These are phyloP conservation scores for Rhyacichthys aspro DNA, from an alignment of 2,797 vertebrate species.

Conservation along the genomic window DNA sequence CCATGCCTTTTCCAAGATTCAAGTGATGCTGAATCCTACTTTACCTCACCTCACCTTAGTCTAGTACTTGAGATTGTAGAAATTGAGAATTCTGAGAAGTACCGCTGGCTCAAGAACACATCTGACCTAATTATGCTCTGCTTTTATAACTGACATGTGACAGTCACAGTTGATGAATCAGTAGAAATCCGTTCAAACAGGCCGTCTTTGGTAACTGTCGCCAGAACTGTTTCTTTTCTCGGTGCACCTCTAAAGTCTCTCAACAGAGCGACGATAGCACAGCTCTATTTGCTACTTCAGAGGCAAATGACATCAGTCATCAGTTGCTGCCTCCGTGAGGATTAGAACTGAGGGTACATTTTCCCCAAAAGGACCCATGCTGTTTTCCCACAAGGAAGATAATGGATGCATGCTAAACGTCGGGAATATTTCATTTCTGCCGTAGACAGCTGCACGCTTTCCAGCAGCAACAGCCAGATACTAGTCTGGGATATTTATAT, in stretches of 20 bases:
- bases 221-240: conserved; percentile 45
- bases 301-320: conserved; percentile 59
- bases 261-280: conserved; percentile 40
- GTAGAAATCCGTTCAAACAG: too few species aligned
- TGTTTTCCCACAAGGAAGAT: conserved; percentile 69
- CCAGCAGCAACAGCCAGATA: conserved; percentile 36
- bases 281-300: conserved; percentile 65
- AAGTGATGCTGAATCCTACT: too few species aligned
- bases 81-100: too few species aligned
- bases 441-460: conserved; percentile 49
- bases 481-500: conserved; percentile 55
- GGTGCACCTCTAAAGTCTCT: conserved; percentile 35
- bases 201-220: conserved; percentile 21
- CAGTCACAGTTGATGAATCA: conserved; percentile 23
- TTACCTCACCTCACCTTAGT: too few species aligned
- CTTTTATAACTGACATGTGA: too few species aligned
- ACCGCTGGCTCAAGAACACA: too few species aligned
- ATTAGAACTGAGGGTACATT: conserved; percentile 66
- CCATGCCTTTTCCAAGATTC: too few species aligned
- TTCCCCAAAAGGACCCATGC: conserved; percentile 61
- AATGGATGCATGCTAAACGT: conserved; percentile 72
- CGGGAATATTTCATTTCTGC: conserved; percentile 67
- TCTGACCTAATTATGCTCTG: too few species aligned
- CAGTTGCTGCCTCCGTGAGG: conserved; percentile 51
- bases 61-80: not conserved